Conservation (phyloP, 2,888 invertebrate genomes). For the Alloscopus bannaensis region DNA sequence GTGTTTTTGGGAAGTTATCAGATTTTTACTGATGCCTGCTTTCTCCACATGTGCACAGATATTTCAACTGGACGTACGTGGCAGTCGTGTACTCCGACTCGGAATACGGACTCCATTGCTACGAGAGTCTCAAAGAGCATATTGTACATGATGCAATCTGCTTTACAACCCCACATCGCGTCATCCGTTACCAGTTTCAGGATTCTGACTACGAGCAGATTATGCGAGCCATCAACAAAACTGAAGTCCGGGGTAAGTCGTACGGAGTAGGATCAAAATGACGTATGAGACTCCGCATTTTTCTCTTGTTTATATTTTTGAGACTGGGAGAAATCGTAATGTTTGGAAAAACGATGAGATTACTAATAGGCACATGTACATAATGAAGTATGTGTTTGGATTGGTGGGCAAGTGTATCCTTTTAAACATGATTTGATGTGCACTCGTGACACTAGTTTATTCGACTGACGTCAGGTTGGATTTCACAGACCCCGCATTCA, state of each 20-base stretch:
- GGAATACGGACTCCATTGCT: constrained; percentile 77
- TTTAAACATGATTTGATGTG: not conserved
- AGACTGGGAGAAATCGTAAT: not conserved
- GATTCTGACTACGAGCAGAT: constrained; percentile 76
- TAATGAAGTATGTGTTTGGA: not conserved
- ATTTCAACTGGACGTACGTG: constrained; percentile 77
- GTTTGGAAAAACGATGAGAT: not conserved
- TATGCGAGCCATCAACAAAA: constrained; percentile 76
- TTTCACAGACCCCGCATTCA: not conserved
- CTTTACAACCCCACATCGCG: constrained; percentile 77
- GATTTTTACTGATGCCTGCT: too few species aligned
- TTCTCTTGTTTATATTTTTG: constrained; percentile 16
- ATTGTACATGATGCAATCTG: constrained; percentile 77
- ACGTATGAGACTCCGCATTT: constrained; percentile 2
- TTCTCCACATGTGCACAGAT: too few species aligned
- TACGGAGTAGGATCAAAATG: not conserved
- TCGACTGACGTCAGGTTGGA: not conserved
- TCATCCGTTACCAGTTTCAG: constrained; percentile 76
- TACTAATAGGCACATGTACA: not conserved
- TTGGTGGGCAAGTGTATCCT: not conserved
- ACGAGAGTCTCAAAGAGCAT: constrained; percentile 76
- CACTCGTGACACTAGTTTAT: not conserved
- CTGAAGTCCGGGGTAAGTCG: constrained; percentile 77
- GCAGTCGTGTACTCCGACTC: constrained; percentile 78
- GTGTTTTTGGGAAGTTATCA: too few species aligned